These are phyloP conservation scores for Adrianichthys oophorus DNA, from an alignment of 2,797 vertebrate genomes.

Conservation along the genomic window DNA sequence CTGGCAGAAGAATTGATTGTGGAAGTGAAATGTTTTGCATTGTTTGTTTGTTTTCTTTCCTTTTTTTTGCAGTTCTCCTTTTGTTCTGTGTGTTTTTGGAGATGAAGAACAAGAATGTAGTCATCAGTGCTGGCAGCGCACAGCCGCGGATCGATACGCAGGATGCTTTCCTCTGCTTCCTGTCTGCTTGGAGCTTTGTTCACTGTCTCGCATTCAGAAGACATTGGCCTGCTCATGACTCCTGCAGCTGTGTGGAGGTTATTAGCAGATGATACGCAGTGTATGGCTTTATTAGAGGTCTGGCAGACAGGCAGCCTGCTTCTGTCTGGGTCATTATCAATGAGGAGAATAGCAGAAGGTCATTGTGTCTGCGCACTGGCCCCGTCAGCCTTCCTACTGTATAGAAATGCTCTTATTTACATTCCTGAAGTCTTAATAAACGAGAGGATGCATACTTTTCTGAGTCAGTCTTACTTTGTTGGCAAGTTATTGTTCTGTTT, in stretches of 20 bases:
- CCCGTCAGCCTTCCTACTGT: slow-evolving; percentile 62
- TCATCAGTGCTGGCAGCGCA: slow-evolving; percentile 36
- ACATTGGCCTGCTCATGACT: slow-evolving; percentile 60
- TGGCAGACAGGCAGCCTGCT: slow-evolving; percentile 64
- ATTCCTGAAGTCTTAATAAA: slow-evolving; percentile 76
- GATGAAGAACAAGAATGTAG: slow-evolving; percentile 54
- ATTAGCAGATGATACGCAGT: slow-evolving; percentile 70
- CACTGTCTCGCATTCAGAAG: slow-evolving; percentile 47
- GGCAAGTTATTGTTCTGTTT: slow-evolving; percentile 11
- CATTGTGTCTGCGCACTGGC: slow-evolving; percentile 62
- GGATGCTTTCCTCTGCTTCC: slow-evolving; percentile 65
- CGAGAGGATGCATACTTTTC: slow-evolving; percentile 71
- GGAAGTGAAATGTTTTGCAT: slow-evolving; percentile 58
- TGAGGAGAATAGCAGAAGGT: slow-evolving; percentile 71
- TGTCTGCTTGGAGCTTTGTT: slow-evolving; percentile 65
- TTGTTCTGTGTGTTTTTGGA: slow-evolving; percentile 44
- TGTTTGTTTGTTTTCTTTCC: slow-evolving; percentile 35
- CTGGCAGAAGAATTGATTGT: slow-evolving; percentile 61
- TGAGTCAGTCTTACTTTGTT: slow-evolving; percentile 63
- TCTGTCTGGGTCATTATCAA: slow-evolving; percentile 74
- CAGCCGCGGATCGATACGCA: slow-evolving; percentile 63
- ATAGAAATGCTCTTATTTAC: slow-evolving; percentile 73
- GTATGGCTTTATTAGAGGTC: slow-evolving; percentile 73
- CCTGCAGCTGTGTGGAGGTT: slow-evolving; percentile 54
- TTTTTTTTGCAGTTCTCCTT: slow-evolving; percentile 40